Evolutionary conservation across 2,113 vertebrate genomes (phyloP).

Genomic region (Vireo altiloquus): DNA sequence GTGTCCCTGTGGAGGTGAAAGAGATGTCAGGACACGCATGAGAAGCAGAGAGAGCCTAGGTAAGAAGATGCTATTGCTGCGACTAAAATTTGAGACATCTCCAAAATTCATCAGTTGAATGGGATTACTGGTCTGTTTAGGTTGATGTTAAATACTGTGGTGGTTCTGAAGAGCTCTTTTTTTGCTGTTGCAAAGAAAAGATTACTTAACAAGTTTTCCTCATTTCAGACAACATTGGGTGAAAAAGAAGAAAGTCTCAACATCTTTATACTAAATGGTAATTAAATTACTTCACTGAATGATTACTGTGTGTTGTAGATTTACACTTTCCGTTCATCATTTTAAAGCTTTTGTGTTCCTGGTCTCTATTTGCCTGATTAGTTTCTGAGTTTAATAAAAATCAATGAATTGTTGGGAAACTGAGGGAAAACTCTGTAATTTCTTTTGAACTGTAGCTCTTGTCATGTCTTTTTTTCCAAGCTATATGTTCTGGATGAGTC

Average conservation of each 20-base stretch:
- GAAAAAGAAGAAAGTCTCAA: background rate
- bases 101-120: background rate
- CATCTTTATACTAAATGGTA: background rate
- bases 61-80: background rate
- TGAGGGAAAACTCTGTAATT: background rate
- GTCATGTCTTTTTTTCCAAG: background rate
- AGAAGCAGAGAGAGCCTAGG: background rate
- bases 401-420: background rate
- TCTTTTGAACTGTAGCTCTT: background rate
- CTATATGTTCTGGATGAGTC: background rate
- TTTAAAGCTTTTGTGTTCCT: background rate
- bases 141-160: background rate
- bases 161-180: background rate
- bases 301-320: background rate
- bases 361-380: background rate
- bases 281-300: background rate
- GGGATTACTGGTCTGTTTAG: background rate
- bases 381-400: background rate
- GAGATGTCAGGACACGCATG: accelerated
- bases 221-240: background rate
- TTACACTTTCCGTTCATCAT: background rate
- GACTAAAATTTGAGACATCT: background rate
- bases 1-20: background rate
- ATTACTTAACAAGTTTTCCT: background rate
- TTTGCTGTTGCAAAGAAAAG: background rate